These are phyloP conservation scores for Coelopa frigida DNA, from an alignment of 1,140 invertebrate species.

Conservation along the genomic window DNA sequence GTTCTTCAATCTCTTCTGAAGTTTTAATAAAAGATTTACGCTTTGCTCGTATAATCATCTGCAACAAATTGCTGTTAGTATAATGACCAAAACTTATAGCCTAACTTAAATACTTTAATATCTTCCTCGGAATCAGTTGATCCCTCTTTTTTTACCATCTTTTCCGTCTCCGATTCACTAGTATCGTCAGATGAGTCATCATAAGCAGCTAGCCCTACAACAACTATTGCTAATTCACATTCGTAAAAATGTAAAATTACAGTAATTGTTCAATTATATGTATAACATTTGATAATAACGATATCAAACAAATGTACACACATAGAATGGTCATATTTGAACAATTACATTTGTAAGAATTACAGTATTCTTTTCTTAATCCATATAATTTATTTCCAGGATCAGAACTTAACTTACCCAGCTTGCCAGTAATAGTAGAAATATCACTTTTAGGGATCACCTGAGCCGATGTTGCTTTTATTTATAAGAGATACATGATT, in stretches of 20 bases:
- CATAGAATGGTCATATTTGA: too few species aligned
- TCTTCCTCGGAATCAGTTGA: constrained; percentile 35
- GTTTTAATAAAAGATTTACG: constrained; percentile 31
- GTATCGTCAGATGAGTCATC: constrained; percentile 36
- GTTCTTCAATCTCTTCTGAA: constrained; percentile 37
- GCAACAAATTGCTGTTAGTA: neutral
- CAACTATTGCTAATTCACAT: constrained; percentile 39
- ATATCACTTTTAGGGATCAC: constrained; percentile 45
- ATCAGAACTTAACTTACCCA: constrained; percentile 37
- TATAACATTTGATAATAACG: constrained; percentile 5
- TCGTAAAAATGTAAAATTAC: neutral
- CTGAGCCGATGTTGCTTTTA: constrained; percentile 45
- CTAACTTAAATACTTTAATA: constrained; percentile 23
- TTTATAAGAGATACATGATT: constrained; percentile 19
- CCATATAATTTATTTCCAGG: too few species aligned
- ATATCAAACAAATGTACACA: constrained; percentile 14
- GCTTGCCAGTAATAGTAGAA: constrained; percentile 42
- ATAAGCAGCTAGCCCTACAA: constrained; percentile 44
- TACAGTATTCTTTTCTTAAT: too few species aligned
- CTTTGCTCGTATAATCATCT: constrained; percentile 21
- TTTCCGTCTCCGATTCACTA: constrained; percentile 21
- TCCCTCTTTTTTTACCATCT: too few species aligned
- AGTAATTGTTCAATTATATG: neutral
- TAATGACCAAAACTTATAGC: neutral
- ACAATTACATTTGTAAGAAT: too few species aligned